phyloP scores from a whole-genome alignment of 2,113 vertebrate genomes.

The Propithecus coquereli region DNA sequence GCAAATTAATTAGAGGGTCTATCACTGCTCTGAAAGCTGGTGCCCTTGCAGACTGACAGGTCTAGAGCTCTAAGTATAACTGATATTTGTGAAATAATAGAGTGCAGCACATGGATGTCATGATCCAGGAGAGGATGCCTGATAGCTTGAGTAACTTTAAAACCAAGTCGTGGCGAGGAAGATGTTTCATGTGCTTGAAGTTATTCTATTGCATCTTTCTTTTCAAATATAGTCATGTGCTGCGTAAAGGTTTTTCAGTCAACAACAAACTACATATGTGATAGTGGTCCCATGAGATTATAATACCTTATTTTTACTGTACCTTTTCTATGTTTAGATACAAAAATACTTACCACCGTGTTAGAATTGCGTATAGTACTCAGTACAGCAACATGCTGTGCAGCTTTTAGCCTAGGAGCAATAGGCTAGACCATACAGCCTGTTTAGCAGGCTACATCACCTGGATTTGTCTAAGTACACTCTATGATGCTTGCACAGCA shows the following conservation, averaged over 20 bases:
- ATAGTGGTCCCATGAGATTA: neutral
- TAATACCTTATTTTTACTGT: neutral
- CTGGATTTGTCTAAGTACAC: neutral
- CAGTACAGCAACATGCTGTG: neutral
- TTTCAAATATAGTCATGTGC: neutral
- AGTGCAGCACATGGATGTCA: neutral
- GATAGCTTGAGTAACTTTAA: neutral
- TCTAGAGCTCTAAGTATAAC: neutral
- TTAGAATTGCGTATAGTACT: neutral
- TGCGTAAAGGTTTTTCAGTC: neutral
- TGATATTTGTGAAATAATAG: constrained; percentile 50
- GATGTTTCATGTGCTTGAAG: neutral
- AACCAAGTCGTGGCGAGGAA: neutral
- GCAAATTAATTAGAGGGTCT: constrained; percentile 44
- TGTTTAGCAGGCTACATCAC: neutral
- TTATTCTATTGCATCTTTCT: neutral
- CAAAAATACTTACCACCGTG: neutral
- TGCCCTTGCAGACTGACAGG: neutral
- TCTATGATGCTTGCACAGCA: neutral
- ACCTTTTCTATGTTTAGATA: neutral
- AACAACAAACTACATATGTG: neutral
- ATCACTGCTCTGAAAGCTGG: neutral
- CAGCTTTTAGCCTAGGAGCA: neutral
- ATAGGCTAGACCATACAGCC: neutral
- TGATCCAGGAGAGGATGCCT: neutral